Percentiles rank a stretch among this genome's conserved stretches.
Evolutionary conservation across 2,113 vertebrate species (phyloP).

Genomic region (Meleagris gallopavo): DNA sequence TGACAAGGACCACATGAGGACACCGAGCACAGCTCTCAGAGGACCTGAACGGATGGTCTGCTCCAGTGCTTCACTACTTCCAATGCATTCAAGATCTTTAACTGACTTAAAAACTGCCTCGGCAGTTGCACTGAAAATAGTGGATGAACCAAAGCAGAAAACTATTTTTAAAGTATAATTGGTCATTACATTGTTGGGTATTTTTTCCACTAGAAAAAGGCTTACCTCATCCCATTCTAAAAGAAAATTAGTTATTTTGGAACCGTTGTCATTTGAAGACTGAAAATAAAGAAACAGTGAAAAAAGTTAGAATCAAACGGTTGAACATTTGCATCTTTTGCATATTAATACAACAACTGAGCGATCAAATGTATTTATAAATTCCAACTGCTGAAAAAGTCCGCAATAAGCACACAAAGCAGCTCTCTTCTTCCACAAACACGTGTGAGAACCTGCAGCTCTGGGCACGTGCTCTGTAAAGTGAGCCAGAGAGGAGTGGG

Average conservation of each 20-base stretch:
- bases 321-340: background rate
- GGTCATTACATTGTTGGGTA: background rate
- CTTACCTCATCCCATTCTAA: conserved; percentile 87
- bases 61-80: background rate
- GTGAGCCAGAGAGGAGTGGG: background rate
- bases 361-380: background rate
- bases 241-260: conserved; percentile 83
- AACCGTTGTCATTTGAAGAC: conserved; percentile 83
- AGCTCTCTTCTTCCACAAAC: background rate
- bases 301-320: conserved; percentile 12
- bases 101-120: background rate
- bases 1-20: background rate
- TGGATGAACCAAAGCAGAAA: background rate
- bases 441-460: background rate
- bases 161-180: conserved; percentile 53
- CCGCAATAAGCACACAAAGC: background rate
- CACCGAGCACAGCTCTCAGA: background rate
- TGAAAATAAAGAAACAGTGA: conserved; percentile 61
- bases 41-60: background rate
- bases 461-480: fast-evolving
- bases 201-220: conserved; percentile 16
- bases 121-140: background rate
- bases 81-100: background rate
- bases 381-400: background rate
- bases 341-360: background rate